Base-by-base conservation (phyloP, 64 coral and sea anemone species). In the Porites australiensis region DNA sequence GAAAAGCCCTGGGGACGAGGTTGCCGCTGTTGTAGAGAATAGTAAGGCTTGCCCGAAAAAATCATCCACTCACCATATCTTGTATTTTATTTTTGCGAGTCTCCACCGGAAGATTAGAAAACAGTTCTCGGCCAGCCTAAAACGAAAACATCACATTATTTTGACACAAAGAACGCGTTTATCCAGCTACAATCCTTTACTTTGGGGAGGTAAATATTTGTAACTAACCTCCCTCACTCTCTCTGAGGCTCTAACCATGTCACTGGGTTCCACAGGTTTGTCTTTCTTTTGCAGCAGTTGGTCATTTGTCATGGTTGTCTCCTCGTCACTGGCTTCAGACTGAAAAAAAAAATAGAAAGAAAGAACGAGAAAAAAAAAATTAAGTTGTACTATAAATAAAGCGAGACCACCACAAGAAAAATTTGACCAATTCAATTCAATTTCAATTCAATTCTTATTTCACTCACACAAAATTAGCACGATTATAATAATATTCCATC, bases 121-220 rank as follows among this genome's bases (percentile, higher is more conserved):
- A 96, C 49, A 96, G 53, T 66, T 96, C 91, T 72, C 82, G 81
- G 11, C 95, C 95, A 83, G 89, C 86, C 95, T 96, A 64, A 45
- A 72, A 93, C 2, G 37, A 53, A 47, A 50, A 16, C 14, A 0
- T 37, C 0, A 37, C 27, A 37, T 37, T 37, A 37, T 37, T 37
- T 37, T 37, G 27, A 37, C 27, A 37, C 27, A 37, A 37, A 37
- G 27, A 37, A 37, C 27, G 27, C 27, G 0, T 37, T 37, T 37
- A 37, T 1, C 27, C 27, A 37, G 27, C 27, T 37, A 37, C 27
- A 37, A 37, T 37, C 27, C 27, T 37, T 37, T 37, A 37, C 27
- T 37, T 37, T 37, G 27, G 27, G 27, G 0, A 37, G 1, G 27
- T 37, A 37, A 37, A 37, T 1, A 37, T 37, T 37, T 37, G 27